Evolutionary conservation across 2,888 invertebrate genomes (phyloP), one percentile per base, ranked within the genome.

Genomic region (Hirtodrosophila trivittata): DNA sequence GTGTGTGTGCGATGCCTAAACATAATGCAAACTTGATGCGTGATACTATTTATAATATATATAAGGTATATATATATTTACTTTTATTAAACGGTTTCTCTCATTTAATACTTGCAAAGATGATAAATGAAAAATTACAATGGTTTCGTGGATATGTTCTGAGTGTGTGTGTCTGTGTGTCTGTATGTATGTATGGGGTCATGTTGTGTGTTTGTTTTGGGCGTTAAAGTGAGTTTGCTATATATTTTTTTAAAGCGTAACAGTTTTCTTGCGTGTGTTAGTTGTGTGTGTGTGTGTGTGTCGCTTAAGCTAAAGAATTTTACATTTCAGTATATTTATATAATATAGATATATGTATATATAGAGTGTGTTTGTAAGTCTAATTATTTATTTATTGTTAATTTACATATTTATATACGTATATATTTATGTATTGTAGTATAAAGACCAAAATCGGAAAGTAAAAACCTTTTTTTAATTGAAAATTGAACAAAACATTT

Each of bases 61-160:
- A 33, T 59, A 54, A 43, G 16, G 6, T 33, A 21, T 7, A 41
- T 52, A 46, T 39, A 46, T 51, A 51, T 57, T 46, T 54, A 42
- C 41, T 45, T 58, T 69, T 75, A 77, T 77, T 78, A 78, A 85
- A 85, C 82, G 46, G 35, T 43, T 63, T 70, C 56, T 42, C 67
- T 83, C 71, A 70, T 83, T 83, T 86, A 80, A 80, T 86, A 80
- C 80, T 80, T 86, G 75, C 68, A 77, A 56, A 75, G 63, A 80
- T 76, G 80, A 65, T 39, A 66, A 69, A 86, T 83, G 86, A 73
- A 60, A 80, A 74, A 80, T 76, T 83, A 86, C 86, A 80, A 80
- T 80, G 78, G 63, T 57, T 57, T 42, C 35, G 60, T 37, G 37
- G 14, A 5, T 42, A 26, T 43, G 37, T 9, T 1, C 14, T 8